These are phyloP conservation scores for Anastrepha obliqua DNA, from an alignment of 1,140 invertebrate species.

Conservation along the genomic window DNA sequence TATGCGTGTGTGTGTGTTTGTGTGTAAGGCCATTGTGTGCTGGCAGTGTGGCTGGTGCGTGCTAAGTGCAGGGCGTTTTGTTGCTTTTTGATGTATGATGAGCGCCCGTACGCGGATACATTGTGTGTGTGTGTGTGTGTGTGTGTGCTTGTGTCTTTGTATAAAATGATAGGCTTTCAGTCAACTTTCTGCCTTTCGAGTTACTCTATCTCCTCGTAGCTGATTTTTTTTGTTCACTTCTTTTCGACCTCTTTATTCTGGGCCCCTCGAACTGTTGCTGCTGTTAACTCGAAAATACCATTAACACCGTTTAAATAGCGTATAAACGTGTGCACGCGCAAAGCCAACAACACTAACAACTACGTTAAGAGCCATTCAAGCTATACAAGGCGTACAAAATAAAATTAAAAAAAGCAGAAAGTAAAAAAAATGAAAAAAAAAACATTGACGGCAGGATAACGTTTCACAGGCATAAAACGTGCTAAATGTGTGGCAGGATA, in stretches of 20 bases:
- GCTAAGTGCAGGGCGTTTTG: too few species aligned
- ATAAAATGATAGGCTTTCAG: slow-evolving; percentile 47
- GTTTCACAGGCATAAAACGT: slow-evolving; percentile 35
- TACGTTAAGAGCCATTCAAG: background rate
- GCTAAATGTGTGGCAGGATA: slow-evolving; percentile 49
- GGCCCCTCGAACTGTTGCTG: background rate
- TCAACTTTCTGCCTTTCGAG: background rate
- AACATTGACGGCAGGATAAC: slow-evolving; percentile 15
- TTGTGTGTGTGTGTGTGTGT: too few species aligned
- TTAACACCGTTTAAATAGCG: slow-evolving; percentile 53
- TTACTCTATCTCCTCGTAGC: too few species aligned
- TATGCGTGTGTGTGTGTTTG: background rate
- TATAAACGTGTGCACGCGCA: slow-evolving; percentile 26
- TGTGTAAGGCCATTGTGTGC: background rate
- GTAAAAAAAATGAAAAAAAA: background rate
- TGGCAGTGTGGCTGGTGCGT: background rate
- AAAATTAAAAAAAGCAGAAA: background rate
- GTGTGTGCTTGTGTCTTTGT: background rate
- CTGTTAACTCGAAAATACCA: slow-evolving; percentile 46
- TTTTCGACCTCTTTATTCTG: background rate
- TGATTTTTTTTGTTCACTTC: too few species aligned
- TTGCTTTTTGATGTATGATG: too few species aligned
- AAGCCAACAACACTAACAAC: slow-evolving; percentile 15
- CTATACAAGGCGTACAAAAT: background rate
- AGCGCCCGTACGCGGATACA: too few species aligned